Evolutionary conservation across 1,140 invertebrate species (phyloP).

Genomic region (Eurosta solidaginis): DNA sequence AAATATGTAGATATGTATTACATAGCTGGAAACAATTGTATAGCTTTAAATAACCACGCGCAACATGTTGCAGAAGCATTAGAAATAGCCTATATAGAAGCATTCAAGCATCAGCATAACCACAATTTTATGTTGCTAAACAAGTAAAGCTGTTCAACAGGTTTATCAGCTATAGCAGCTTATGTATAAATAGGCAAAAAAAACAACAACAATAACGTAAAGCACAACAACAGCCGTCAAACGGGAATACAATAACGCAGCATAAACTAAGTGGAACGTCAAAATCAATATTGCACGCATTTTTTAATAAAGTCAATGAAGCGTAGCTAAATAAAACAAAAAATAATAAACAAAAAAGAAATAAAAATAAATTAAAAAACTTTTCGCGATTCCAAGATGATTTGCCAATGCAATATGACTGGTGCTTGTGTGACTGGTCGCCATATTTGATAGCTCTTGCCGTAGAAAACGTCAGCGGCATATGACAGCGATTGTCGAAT

Average conservation of each 20-base stretch:
- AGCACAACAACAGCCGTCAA: neutral
- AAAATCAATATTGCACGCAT: slow-evolving; percentile 24
- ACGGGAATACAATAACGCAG: neutral
- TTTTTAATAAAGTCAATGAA: neutral
- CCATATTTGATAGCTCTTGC: slow-evolving; percentile 21
- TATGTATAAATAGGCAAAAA: neutral
- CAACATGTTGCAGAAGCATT: neutral
- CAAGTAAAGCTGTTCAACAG: slow-evolving; percentile 1
- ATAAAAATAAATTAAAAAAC: neutral
- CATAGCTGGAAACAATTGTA: neutral
- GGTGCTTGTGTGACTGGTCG: slow-evolving; percentile 17
- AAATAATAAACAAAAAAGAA: neutral
- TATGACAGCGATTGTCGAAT: slow-evolving; percentile 3
- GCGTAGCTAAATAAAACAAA: neutral
- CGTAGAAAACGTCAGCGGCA: slow-evolving; percentile 18
- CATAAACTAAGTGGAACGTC: neutral
- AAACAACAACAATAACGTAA: neutral
- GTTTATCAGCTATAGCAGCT: neutral
- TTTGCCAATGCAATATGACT: neutral
- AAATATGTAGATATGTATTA: neutral
- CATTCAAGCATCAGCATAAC: neutral
- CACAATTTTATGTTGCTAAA: neutral
- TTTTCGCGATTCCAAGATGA: neutral
- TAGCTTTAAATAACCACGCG: neutral
- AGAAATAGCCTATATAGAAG: neutral